Base-by-base conservation (phyloP, 2,113 vertebrate species). In the Notothenia coriiceps region DNA sequence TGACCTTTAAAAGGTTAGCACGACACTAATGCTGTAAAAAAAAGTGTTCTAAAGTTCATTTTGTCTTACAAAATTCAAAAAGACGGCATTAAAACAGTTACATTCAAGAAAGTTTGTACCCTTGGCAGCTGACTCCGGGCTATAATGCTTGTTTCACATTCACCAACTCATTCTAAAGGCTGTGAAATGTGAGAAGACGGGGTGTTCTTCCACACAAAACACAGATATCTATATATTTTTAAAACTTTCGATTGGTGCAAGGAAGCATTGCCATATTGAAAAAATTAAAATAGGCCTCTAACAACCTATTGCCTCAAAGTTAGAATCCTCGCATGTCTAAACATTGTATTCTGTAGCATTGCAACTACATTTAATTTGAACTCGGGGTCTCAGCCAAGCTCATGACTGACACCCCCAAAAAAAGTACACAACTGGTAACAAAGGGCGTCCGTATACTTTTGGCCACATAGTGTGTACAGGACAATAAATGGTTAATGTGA, bases 401-500 rank as follows among this genome's bases (percentile, higher is more conserved):
- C 5, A 40, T 40, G 35, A 40, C 35, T 40, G 5, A 40, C 35
- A 40, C 35, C 35, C 6, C 7, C 35, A 7, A 40, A 40, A 40
- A 40, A 40, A 40, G 5, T 7, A 40, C 35, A 40, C 7, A 40
- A 40, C 35, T 1, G 35, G 35, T 40, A 40, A 40, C 5, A 40
- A 40, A 62, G 0, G 1, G 6, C 5, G 49, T 52, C 57, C 1
- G 0, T 43, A 10, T 50, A 61, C 9, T 52, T 65, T 61, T 51
- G 40, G 29, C 51, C 35, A 11, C 29, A 13, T 44, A 14, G 15
- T 54, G n/a, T 59, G 10, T 20, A 33, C 35, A 22, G 79, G 60
- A 74, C n/a, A 54, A 62, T 18, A 65, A 64, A 25, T 20, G 15
- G 62, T 72, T 71, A 62, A 74, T 46, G 6, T 64, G 17, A 11